These are phyloP conservation scores for Ligdia adustata DNA, from an alignment of 2,888 invertebrate genomes.

Conservation along the genomic window DNA sequence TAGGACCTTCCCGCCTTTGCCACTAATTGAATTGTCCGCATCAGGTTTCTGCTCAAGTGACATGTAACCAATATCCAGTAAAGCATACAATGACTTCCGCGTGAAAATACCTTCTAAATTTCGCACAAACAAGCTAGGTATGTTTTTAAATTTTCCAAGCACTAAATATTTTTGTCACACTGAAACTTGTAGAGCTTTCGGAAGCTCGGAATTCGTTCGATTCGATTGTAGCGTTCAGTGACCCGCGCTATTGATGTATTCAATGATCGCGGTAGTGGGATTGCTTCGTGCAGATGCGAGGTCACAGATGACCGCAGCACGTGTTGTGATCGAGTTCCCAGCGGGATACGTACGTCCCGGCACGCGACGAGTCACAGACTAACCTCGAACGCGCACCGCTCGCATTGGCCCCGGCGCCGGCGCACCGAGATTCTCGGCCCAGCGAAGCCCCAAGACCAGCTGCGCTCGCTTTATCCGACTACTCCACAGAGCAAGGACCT, in stretches of 20 bases:
- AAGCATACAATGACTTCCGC: constrained; percentile 20
- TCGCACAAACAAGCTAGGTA: too few species aligned
- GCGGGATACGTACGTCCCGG: constrained; percentile 65
- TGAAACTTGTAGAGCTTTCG: constrained; percentile 31
- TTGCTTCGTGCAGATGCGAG: constrained; percentile 41
- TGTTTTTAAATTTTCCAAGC: too few species aligned
- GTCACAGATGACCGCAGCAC: constrained; percentile 39
- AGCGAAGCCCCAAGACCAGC: constrained; percentile 41
- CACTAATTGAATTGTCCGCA: constrained; percentile 47
- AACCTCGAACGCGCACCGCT: constrained; percentile 51
- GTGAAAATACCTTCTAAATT: constrained; percentile 21
- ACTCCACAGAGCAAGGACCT: constrained; percentile 81
- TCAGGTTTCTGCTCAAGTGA: constrained; percentile 32
- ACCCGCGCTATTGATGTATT: constrained; percentile 46
- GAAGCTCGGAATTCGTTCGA: constrained; percentile 35
- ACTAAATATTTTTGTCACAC: constrained; percentile 24
- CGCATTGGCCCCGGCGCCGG: constrained; percentile 45
- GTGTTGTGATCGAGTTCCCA: constrained; percentile 42
- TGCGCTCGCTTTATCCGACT: constrained; percentile 73
- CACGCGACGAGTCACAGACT: constrained; percentile 71
- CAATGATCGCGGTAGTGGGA: constrained; percentile 39
- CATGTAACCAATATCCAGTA: constrained; percentile 27
- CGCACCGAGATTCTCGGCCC: constrained; percentile 63
- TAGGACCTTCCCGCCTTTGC: constrained; percentile 15
- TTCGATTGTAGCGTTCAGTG: constrained; percentile 46